These are phyloP conservation scores for Sphyrna mokarran DNA, from an alignment of 2,113 vertebrate species.

Conservation along the genomic window DNA sequence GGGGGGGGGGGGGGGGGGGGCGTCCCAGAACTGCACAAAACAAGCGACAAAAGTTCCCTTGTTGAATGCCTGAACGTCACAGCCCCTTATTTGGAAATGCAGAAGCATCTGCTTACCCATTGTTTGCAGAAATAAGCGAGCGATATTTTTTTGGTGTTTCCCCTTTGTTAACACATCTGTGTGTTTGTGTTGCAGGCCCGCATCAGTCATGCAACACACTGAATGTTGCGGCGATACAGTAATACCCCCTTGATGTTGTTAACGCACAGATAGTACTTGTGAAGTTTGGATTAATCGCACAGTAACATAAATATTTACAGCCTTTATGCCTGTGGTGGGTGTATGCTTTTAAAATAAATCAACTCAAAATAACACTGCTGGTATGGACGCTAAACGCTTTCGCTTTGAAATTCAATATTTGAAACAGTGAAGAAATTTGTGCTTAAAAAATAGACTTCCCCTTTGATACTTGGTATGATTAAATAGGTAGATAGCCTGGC, in stretches of 20 bases:
- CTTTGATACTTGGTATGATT: too few relatives aligned
- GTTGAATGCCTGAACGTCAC: not conserved
- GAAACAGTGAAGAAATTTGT: not conserved
- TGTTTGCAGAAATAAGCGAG: not conserved
- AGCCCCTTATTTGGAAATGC: not conserved
- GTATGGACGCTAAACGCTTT: not conserved
- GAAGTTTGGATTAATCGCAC: constrained; percentile 1
- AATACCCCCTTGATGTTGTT: not conserved
- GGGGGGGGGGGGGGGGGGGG: too few relatives aligned
- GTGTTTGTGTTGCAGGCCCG: constrained; percentile 4
- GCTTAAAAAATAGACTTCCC: not conserved
- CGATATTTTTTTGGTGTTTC: not conserved
- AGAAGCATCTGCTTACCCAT: not conserved
- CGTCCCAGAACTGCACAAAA: not conserved
- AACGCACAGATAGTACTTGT: not conserved
- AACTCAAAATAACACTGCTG: not conserved
- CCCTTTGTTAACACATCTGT: constrained; percentile 32
- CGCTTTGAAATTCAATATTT: not conserved
- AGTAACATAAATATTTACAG: constrained; percentile 26
- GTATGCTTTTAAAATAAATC: not conserved
- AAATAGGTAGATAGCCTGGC: not conserved
- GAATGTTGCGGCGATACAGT: constrained; percentile 12
- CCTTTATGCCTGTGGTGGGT: not conserved
- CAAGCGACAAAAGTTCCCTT: not conserved
- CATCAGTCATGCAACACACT: not conserved